phyloP scores from a whole-genome alignment of 2,797 vertebrate species.

The Alauda arvensis region DNA sequence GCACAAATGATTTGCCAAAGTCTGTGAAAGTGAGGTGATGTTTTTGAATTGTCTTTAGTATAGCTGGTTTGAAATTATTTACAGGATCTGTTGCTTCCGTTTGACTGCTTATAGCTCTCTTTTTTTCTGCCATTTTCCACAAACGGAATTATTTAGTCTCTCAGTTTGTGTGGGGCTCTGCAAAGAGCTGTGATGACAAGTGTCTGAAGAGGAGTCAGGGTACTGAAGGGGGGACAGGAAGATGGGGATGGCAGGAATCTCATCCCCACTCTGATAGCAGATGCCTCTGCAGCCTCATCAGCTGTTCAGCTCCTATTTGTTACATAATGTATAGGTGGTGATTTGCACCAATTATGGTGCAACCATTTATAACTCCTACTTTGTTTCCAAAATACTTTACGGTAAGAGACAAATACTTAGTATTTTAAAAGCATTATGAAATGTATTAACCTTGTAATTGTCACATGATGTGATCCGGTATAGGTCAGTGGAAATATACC shows the following conservation, averaged over 20 bases:
- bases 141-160: not conserved
- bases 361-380: not conserved
- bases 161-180: not conserved
- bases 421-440: not conserved
- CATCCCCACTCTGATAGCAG: not conserved
- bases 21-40: not conserved
- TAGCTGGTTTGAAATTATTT: not conserved
- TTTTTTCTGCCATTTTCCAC: not conserved
- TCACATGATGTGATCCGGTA: not conserved
- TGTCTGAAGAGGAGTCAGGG: not conserved
- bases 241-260: not conserved
- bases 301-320: not conserved
- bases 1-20: not conserved
- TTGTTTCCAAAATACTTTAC: not conserved
- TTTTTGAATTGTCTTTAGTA: not conserved
- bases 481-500: not conserved
- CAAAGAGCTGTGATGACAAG: not conserved
- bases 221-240: not conserved
- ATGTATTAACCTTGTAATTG: not conserved
- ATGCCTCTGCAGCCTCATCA: not conserved
- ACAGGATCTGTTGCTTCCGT: not conserved
- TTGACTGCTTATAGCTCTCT: not conserved
- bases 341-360: not conserved
- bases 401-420: not conserved
- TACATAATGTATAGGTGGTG: not conserved